phyloP scores from a whole-genome alignment of 2,797 vertebrate species.

The Masticophis lateralis region DNA sequence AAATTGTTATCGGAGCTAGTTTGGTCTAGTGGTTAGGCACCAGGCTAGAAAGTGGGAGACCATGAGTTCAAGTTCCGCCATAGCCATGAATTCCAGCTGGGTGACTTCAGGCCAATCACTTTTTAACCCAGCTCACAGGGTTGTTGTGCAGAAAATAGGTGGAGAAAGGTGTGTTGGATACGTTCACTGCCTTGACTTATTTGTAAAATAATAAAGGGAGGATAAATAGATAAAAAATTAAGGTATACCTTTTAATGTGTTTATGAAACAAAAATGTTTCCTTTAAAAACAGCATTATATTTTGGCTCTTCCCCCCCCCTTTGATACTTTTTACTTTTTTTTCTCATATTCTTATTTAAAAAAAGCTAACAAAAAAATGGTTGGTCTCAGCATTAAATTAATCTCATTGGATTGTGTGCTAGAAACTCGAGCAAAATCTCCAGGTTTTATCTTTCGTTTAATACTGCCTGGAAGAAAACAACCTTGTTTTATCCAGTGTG shows the following conservation, averaged over 20 bases:
- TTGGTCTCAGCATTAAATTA: too few relatives aligned
- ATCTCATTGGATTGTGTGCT: not conserved
- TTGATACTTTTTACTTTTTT: not conserved
- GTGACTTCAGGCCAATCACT: not conserved
- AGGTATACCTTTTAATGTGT: not conserved
- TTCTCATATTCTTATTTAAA: not conserved
- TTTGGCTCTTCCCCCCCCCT: not conserved
- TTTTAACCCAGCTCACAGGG: not conserved
- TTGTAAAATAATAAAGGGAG: not conserved
- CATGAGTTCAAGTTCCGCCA: not conserved
- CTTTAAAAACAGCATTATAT: not conserved
- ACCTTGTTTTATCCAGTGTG: not conserved
- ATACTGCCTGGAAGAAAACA: not conserved
- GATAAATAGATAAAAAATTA: not conserved
- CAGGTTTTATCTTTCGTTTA: not conserved
- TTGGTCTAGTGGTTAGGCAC: not conserved
- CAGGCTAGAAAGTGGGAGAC: not conserved
- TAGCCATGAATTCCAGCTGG: not conserved
- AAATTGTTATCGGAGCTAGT: not conserved
- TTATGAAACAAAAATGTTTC: constrained; percentile 2
- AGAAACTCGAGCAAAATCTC: not conserved
- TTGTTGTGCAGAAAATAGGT: not conserved
- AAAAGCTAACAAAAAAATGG: not conserved
- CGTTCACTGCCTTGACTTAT: not conserved
- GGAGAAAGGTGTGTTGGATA: not conserved